These are phyloP conservation scores for Petrocephalus sullivani DNA, from an alignment of 2,797 vertebrate species.

Conservation along the genomic window DNA sequence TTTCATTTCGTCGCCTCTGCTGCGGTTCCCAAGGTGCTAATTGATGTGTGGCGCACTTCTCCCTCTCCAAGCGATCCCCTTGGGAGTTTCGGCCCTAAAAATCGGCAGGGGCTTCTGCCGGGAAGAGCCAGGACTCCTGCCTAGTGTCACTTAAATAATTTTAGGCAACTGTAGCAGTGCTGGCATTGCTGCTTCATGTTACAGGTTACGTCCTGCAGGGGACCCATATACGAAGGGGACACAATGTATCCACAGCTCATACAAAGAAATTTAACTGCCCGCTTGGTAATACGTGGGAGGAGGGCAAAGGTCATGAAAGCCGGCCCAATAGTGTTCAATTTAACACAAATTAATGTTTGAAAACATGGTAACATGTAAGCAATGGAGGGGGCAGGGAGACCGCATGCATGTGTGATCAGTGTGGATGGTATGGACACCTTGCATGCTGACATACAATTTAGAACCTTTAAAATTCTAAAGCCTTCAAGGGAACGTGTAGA, in stretches of 20 bases:
- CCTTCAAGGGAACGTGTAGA: neutral
- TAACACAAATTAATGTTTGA: neutral
- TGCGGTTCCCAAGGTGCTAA: conserved; percentile 35
- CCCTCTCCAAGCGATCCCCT: conserved; percentile 25
- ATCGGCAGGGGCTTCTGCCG: conserved; percentile 24
- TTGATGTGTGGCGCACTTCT: conserved; percentile 33
- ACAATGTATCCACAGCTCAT: conserved; percentile 31
- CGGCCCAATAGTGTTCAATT: neutral
- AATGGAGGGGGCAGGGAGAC: too few relatives aligned
- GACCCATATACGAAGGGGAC: conserved; percentile 53
- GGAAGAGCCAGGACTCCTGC: conserved; percentile 35
- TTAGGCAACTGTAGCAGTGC: conserved; percentile 21
- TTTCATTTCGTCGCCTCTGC: conserved; percentile 23
- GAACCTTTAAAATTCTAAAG: neutral
- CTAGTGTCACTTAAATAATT: neutral
- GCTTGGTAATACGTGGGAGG: neutral
- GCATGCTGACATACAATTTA: neutral
- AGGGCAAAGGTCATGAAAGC: neutral
- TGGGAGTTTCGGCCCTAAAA: neutral
- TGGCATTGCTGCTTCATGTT: conserved; percentile 35
- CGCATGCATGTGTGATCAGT: neutral
- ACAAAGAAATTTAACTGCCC: conserved; percentile 36
- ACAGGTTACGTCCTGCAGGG: conserved; percentile 39
- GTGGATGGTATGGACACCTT: neutral
- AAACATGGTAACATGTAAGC: neutral